Conservation (phyloP, 2,888 invertebrate genomes). For the Hymenopus coronatus region DNA sequence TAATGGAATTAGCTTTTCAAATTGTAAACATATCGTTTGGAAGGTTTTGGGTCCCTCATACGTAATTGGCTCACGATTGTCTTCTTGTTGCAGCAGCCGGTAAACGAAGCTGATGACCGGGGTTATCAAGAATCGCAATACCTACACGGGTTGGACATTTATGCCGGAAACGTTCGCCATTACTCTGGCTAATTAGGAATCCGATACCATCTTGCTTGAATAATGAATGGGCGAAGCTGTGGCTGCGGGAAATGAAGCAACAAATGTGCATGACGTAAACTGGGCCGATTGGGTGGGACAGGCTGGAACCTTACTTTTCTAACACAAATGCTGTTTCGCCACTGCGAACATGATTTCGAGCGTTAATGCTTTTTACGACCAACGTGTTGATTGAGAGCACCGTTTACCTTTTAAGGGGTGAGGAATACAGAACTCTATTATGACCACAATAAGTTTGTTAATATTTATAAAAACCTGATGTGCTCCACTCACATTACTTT, state of each 20-base stretch:
- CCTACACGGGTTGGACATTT: background rate
- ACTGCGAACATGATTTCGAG: background rate
- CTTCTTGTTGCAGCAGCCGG: too few relatives aligned
- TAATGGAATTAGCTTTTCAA: too few relatives aligned
- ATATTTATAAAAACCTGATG: too few relatives aligned
- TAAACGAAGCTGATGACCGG: too few relatives aligned
- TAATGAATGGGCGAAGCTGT: background rate
- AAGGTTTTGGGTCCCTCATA: too few relatives aligned
- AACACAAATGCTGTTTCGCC: background rate
- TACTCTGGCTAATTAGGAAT: background rate
- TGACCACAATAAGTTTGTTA: too few relatives aligned
- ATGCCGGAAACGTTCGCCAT: background rate
- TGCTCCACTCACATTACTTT: too few relatives aligned
- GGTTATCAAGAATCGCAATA: background rate
- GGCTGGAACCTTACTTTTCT: background rate
- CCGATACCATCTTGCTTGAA: background rate
- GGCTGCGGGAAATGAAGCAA: background rate
- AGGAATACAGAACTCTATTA: too few relatives aligned
- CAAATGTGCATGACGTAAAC: background rate
- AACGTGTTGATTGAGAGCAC: too few relatives aligned
- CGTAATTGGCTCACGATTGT: too few relatives aligned
- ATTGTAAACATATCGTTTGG: too few relatives aligned
- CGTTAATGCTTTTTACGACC: background rate
- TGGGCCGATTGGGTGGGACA: background rate
- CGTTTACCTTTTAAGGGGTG: too few relatives aligned